Percentiles rank a stretch among this genome's conserved stretches.
phyloP scores from a whole-genome alignment of 2,113 vertebrate species.

The Poecile atricapillus region DNA sequence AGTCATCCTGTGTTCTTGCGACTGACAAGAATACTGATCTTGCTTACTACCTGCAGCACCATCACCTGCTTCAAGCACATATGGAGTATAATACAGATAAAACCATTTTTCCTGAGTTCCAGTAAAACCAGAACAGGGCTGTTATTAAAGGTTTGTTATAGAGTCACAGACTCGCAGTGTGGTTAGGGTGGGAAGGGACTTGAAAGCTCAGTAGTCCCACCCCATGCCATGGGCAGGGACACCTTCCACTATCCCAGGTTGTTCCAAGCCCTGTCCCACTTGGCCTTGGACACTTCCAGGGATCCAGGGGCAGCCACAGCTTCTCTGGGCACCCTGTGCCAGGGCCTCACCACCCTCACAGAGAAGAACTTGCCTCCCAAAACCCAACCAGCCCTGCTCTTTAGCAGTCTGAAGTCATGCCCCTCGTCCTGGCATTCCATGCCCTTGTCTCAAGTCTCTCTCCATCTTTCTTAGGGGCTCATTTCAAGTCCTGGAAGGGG shows the following conservation, averaged over 20 bases:
- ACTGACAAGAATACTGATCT: neutral
- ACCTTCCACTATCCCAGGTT: fast-evolving
- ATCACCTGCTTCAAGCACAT: neutral
- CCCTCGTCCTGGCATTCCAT: neutral
- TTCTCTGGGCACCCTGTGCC: neutral
- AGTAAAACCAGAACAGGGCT: neutral
- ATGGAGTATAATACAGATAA: fast-evolving
- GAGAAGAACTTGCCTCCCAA: neutral
- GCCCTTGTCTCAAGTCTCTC: too few relatives aligned
- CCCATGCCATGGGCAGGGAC: neutral
- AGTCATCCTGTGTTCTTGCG: neutral
- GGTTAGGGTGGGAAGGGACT: neutral
- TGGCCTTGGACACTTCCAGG: neutral
- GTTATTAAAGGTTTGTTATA: fast-evolving
- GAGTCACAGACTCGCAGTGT: neutral
- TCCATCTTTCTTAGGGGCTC: neutral
- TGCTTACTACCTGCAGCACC: neutral
- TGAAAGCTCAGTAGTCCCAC: neutral
- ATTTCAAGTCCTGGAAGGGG: neutral
- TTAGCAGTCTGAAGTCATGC: neutral
- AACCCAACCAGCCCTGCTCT: neutral
- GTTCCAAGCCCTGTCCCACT: fast-evolving
- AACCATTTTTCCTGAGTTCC: neutral
- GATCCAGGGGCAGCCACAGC: neutral
- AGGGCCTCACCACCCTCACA: fast-evolving